Evolutionary conservation across 2,797 vertebrate genomes (phyloP).

Genomic region (Mallotus villosus): DNA sequence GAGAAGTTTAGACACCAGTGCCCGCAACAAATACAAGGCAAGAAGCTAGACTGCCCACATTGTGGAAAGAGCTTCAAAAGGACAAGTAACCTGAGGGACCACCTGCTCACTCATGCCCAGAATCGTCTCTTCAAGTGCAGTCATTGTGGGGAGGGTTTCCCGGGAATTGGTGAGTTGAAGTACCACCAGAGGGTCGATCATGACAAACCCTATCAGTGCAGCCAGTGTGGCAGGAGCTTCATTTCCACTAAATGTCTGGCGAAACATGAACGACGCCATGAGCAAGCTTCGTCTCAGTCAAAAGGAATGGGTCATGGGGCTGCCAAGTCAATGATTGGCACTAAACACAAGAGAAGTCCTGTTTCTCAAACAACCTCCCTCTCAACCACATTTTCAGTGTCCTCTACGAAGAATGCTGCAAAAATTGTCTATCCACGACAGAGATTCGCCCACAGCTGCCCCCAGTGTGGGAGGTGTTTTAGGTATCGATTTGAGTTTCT

Average conservation of each 20-base stretch:
- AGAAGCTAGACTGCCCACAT: slow-evolving; percentile 57
- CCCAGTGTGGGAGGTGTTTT: slow-evolving; percentile 11
- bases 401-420: slow-evolving; percentile 52
- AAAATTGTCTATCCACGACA: slow-evolving; percentile 48
- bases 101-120: slow-evolving; percentile 66
- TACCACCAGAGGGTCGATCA: slow-evolving; percentile 74
- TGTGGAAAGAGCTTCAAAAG: slow-evolving; percentile 71
- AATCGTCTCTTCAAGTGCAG: slow-evolving; percentile 74
- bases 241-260: slow-evolving; percentile 69
- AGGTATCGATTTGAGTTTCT: slow-evolving; percentile 8
- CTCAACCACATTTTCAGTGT: slow-evolving; percentile 25
- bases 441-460: slow-evolving; percentile 3
- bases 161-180: slow-evolving; percentile 71
- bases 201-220: slow-evolving; percentile 71
- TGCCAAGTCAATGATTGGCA: slow-evolving; percentile 46
- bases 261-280: slow-evolving; percentile 70
- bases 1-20: slow-evolving; percentile 74
- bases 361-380: slow-evolving; percentile 41
- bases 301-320: slow-evolving; percentile 29
- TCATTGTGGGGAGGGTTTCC: slow-evolving; percentile 68
- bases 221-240: slow-evolving; percentile 70
- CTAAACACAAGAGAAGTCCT: slow-evolving; percentile 55
- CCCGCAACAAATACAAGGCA: slow-evolving; percentile 56
- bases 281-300: slow-evolving; percentile 45
- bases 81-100: slow-evolving; percentile 68